Conservation (phyloP, 2,797 vertebrate genomes). For the Yasuhikotakia modesta region DNA sequence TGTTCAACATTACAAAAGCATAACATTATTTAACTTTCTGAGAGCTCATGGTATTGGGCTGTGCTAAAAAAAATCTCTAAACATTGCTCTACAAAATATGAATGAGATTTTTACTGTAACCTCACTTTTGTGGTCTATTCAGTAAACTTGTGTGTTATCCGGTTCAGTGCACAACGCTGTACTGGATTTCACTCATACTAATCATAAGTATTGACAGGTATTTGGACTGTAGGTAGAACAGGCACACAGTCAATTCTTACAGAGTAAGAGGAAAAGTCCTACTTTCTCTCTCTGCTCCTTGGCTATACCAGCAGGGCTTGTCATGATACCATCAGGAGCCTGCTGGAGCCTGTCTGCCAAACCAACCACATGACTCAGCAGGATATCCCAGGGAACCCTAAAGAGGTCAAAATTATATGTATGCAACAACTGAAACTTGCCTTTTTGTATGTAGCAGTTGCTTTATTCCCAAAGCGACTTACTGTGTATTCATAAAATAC, state of each 20-base stretch:
- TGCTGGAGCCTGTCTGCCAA: constrained; percentile 48
- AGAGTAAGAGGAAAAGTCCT: constrained; percentile 41
- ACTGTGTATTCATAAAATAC: not conserved
- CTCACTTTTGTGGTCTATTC: not conserved
- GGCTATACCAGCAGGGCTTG: constrained; percentile 18
- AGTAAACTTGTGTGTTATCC: not conserved
- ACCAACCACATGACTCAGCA: constrained; percentile 40
- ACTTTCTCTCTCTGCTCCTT: constrained; percentile 43
- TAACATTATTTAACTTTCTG: too few species aligned
- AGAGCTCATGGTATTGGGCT: too few species aligned
- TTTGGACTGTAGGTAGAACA: constrained; percentile 10
- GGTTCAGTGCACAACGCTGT: constrained; percentile 11
- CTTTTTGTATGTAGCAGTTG: not conserved
- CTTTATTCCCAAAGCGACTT: constrained; percentile 3
- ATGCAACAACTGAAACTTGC: constrained; percentile 5
- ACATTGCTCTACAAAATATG: too few species aligned
- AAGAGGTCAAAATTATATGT: constrained; percentile 36
- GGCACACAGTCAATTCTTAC: constrained; percentile 1
- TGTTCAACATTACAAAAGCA: too few species aligned
- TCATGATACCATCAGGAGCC: constrained; percentile 47
- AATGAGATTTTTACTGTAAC: not conserved
- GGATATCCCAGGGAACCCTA: constrained; percentile 49
- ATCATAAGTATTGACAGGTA: constrained; percentile 24
- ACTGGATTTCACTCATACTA: not conserved
- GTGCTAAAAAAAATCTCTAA: too few species aligned